These are phyloP conservation scores for Chlorodrepanis virens DNA, from an alignment of 2,113 vertebrate genomes.

Conservation along the genomic window DNA sequence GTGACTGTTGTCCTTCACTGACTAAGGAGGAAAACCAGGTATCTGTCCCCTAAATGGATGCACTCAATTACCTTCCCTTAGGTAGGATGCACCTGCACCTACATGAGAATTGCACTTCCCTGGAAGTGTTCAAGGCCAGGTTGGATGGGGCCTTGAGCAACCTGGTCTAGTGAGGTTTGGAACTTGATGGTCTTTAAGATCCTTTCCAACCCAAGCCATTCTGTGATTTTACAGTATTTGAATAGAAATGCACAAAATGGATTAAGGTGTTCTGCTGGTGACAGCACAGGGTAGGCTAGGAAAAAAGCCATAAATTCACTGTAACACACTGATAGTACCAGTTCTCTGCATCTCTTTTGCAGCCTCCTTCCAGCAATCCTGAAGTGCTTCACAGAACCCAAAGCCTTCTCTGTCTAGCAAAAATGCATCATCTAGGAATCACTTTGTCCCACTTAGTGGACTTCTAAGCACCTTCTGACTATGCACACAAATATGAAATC, in stretches of 20 bases:
- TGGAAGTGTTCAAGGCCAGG: background rate
- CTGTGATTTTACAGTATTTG: background rate
- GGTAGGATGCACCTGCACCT: background rate
- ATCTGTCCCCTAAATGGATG: background rate
- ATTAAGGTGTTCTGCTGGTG: background rate
- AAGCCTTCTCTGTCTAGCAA: background rate
- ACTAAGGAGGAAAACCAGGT: background rate
- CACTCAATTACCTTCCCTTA: background rate
- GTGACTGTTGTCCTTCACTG: background rate
- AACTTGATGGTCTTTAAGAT: background rate
- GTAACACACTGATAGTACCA: background rate
- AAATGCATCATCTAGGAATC: background rate
- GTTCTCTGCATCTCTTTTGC: background rate
- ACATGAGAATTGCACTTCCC: background rate
- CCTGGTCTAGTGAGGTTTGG: background rate
- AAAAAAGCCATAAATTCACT: background rate
- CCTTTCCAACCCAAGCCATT: background rate
- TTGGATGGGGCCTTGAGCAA: background rate
- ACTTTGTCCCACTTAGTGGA: background rate
- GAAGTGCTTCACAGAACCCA: background rate
- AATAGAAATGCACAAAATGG: background rate
- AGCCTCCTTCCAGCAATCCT: background rate
- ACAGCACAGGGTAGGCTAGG: background rate
- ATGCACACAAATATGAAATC: background rate
- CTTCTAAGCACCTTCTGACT: background rate